A percentile compares a stretch with the other conserved stretches of the same genome.
Conservation (phyloP, 2,797 vertebrate genomes). For the Spea hammondii region DNA sequence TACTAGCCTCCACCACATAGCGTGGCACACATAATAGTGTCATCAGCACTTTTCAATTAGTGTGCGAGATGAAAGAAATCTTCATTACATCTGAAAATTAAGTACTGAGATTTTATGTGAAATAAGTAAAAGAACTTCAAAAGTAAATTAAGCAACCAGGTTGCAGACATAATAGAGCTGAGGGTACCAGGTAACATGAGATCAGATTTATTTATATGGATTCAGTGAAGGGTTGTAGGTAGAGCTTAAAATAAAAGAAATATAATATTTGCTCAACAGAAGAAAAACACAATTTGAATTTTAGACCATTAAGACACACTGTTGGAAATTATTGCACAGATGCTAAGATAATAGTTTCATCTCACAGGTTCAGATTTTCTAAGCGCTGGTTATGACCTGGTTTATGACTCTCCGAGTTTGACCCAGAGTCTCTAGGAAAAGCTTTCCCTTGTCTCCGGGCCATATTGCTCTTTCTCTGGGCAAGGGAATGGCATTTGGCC, state of each 20-base stretch:
- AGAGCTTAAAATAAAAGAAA: not conserved
- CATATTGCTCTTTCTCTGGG: too few species aligned
- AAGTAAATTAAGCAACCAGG: slow-evolving; percentile 39
- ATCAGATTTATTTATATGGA: not conserved
- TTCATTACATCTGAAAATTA: slow-evolving; percentile 27
- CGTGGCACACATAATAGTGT: slow-evolving; percentile 5
- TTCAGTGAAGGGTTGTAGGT: too few species aligned
- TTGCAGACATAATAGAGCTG: slow-evolving; percentile 16
- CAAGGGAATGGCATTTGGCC: too few species aligned
- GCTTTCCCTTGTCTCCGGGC: too few species aligned
- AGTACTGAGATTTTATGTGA: slow-evolving; percentile 41
- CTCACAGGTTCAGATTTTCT: too few species aligned
- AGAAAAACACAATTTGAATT: not conserved
- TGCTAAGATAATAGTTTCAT: too few species aligned
- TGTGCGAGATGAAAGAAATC: slow-evolving; percentile 39
- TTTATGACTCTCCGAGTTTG: too few species aligned
- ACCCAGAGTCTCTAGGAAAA: too few species aligned
- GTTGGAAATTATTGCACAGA: too few species aligned
- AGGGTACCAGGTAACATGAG: slow-evolving; percentile 21
- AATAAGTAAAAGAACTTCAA: slow-evolving; percentile 41
- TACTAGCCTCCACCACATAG: not conserved
- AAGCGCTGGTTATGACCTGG: too few species aligned
- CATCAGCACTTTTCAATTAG: slow-evolving; percentile 33
- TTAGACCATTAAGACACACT: not conserved
- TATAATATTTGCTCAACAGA: not conserved